A percentile compares a stretch with the other conserved stretches of the same genome.
These are phyloP conservation scores for Apistogramma diplotaenia DNA, from an alignment of 2,113 vertebrate genomes.

Conservation along the genomic window DNA sequence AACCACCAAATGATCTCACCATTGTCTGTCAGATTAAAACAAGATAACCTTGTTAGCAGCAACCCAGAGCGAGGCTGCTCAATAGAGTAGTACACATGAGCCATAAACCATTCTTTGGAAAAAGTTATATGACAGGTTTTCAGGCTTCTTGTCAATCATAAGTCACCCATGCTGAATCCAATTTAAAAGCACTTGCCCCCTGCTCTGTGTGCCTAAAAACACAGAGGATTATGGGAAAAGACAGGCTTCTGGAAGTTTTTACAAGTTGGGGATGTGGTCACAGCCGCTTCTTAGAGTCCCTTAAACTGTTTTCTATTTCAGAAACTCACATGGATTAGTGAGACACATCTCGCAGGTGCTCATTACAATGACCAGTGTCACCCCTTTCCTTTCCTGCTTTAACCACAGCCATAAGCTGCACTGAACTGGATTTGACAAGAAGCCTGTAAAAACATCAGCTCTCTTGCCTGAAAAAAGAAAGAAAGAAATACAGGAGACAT, in stretches of 20 bases:
- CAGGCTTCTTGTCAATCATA: constrained; percentile 52
- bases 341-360: constrained; percentile 59
- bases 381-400: constrained; percentile 16
- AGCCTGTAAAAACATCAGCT: constrained; percentile 51
- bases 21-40: constrained; percentile 16
- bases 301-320: constrained; percentile 46
- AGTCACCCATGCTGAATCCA: constrained; percentile 27
- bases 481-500: constrained; percentile 24
- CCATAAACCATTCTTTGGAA: constrained; percentile 31
- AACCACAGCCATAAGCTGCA: neutral
- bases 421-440: constrained; percentile 46
- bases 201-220: constrained; percentile 24
- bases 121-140: constrained; percentile 30
- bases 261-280: constrained; percentile 43
- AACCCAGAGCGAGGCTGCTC: neutral
- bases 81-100: neutral
- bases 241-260: constrained; percentile 17
- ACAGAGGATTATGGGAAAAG: constrained; percentile 43
- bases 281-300: constrained; percentile 24
- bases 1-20: constrained; percentile 41
- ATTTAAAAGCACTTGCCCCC: constrained; percentile 16
- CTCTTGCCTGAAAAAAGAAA: neutral
- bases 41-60: constrained; percentile 25
- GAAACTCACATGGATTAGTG: constrained; percentile 19
- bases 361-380: constrained; percentile 54